A percentile compares a stretch with the other conserved stretches of the same genome.
phyloP scores from a whole-genome alignment of 1,140 invertebrate genomes.

The Drosophila punjabiensis region DNA sequence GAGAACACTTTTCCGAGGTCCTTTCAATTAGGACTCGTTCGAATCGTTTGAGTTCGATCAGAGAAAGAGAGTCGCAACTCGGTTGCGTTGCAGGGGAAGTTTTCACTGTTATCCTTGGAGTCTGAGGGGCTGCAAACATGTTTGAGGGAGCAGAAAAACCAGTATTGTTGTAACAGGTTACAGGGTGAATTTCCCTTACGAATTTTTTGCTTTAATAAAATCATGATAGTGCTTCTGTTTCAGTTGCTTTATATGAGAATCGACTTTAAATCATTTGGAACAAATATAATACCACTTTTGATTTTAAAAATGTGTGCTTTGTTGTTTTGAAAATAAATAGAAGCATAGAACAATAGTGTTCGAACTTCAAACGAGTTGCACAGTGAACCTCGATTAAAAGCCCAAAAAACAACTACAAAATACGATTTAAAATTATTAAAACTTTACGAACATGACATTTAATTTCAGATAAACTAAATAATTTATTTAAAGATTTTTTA shows the following conservation, averaged over 20 bases:
- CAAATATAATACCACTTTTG: too few relatives aligned
- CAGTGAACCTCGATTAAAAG: not conserved
- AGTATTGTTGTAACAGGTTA: slow-evolving; percentile 26
- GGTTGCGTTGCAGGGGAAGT: slow-evolving; percentile 47
- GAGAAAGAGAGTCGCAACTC: not conserved
- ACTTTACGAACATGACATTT: not conserved
- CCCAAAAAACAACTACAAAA: not conserved
- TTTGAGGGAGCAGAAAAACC: not conserved
- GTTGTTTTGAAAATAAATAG: not conserved
- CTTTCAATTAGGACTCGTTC: slow-evolving; percentile 11
- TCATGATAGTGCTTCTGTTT: not conserved
- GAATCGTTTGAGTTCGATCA: slow-evolving; percentile 3
- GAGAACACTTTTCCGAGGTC: slow-evolving; percentile 16
- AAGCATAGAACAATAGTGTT: not conserved
- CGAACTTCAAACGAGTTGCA: not conserved
- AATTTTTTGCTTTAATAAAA: too few relatives aligned
- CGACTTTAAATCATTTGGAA: not conserved
- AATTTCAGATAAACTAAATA: not conserved
- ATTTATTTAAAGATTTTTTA: not conserved
- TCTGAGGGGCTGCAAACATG: not conserved
- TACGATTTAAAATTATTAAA: not conserved
- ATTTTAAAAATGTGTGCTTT: not conserved
- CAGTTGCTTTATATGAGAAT: not conserved
- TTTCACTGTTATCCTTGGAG: not conserved
- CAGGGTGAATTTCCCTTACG: not conserved